These are phyloP conservation scores for Clupea harengus DNA, from an alignment of 2,113 vertebrate species.

Conservation along the genomic window DNA sequence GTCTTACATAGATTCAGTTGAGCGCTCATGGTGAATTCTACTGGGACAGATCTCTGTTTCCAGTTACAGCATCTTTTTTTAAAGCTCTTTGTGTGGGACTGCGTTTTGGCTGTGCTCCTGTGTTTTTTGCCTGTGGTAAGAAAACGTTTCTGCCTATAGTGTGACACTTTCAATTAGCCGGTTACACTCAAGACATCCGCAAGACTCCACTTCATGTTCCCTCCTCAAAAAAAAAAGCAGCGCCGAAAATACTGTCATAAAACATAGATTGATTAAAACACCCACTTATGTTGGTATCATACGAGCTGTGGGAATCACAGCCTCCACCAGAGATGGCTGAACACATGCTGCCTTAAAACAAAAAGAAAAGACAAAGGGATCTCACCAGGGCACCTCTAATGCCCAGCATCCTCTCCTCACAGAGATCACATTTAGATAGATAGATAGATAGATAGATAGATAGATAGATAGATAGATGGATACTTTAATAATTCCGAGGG, in stretches of 20 bases:
- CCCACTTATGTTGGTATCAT: not conserved
- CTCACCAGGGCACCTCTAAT: not conserved
- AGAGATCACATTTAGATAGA: too few relatives aligned
- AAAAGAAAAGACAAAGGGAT: not conserved
- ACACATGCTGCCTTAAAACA: not conserved
- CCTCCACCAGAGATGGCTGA: not conserved
- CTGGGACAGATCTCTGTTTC: constrained; percentile 28
- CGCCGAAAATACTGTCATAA: not conserved
- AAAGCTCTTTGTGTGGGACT: constrained; percentile 44
- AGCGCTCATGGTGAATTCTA: not conserved
- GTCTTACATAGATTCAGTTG: not conserved
- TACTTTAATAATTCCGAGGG: too few relatives aligned
- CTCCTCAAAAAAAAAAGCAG: not conserved
- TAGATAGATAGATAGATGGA: too few relatives aligned
- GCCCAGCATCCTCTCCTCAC: not conserved
- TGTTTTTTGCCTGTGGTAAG: constrained; percentile 16
- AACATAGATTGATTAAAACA: not conserved
- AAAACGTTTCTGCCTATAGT: constrained; percentile 15
- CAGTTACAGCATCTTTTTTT: constrained; percentile 24
- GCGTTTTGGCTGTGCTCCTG: constrained; percentile 37
- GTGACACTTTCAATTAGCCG: constrained; percentile 42
- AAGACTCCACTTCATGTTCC: not conserved
- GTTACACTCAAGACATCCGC: not conserved
- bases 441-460: too few relatives aligned
- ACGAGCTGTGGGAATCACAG: not conserved